phyloP scores from a whole-genome alignment of 2,113 vertebrate genomes.

The human (Homo sapiens) region GRCh38 chr15:55754501-55755000 shows the following conservation, averaged over 20 bases:
- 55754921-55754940: background rate
- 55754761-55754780: constrained; percentile 50
- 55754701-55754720: constrained; percentile 62
- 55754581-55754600: background rate
- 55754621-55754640: constrained; percentile 52
- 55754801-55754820: background rate
- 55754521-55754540: background rate
- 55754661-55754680: background rate
- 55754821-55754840: background rate
- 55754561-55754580: background rate
- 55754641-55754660: constrained; percentile 38
- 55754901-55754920: background rate
- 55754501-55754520: background rate
- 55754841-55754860: background rate
- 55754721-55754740: constrained; percentile 61
- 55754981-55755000: background rate
- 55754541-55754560: background rate
- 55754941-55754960: background rate
- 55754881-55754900: background rate
- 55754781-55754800: constrained; percentile 50
- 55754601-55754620: background rate
- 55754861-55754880: background rate
- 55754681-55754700: constrained; percentile 25
- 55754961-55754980: background rate
- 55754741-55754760: background rate